Base-by-base conservation (phyloP, 2,888 invertebrate genomes). In the Rhingia campestris region DNA sequence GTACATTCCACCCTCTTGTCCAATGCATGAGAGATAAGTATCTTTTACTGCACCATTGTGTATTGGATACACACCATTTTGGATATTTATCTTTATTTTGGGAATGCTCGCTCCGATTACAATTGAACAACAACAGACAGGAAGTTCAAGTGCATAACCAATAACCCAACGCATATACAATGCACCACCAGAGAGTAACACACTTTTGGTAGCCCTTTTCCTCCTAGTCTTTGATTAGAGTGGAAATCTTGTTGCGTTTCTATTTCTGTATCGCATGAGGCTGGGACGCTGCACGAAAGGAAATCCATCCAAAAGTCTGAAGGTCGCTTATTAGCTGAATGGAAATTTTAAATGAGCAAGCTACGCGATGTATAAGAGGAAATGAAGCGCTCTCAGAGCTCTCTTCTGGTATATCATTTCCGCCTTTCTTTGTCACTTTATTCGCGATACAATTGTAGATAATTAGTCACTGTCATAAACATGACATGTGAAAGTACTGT, bases 391-490 rank as follows among this genome's bases (percentile, higher is more conserved):
- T 12, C 10, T 41, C 41, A 41, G 7, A 9, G 41, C 12, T n/a
- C 32, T 32, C 53, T 0, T 37, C 12, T 59, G 14, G 39, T 33
- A 33, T 51, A 51, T 53, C 76, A 53, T 59, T 82, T 82, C 77
- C 72, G 77, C 67, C 35, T 73, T 67, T 69, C 56, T 61, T 77
- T 69, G 77, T 73, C 63, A 63, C 63, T 63, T 67, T 67, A 63
- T 73, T 82, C 56, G 82, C 77, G 56, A 73, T 63, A 74, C 67
- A 74, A 80, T 61, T 73, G 49, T 43, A 4, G 45, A 12, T 73
- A 82, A 82, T 82, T 77, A 82, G 67, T 77, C 82, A 82, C 61
- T 69, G 82, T 82, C 82, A 73, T 63, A 69, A 63, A 67, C 45
- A 61, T 56, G 66, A 51, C 67, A 82, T 77, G 72, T 67, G 77